Evolutionary conservation across 2,888 invertebrate species (phyloP).

Genomic region (Nymphalis polychloros): DNA sequence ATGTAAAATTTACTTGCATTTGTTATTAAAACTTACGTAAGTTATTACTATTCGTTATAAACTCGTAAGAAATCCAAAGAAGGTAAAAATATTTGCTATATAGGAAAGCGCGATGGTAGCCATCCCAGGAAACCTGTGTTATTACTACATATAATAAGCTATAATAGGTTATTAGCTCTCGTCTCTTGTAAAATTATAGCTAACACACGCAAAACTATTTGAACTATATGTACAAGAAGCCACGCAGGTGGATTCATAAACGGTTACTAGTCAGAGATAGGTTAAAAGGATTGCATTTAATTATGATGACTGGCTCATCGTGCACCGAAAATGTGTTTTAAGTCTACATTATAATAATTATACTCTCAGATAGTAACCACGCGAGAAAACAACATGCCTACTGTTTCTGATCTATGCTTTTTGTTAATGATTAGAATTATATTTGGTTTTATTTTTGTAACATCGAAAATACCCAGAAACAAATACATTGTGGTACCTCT

Average conservation of each 20-base stretch:
- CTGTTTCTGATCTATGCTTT: constrained; percentile 34
- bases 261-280: constrained; percentile 36
- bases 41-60: too few relatives aligned
- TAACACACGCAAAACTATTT: too few relatives aligned
- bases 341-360: constrained; percentile 73
- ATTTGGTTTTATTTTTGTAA: not conserved
- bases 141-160: too few relatives aligned
- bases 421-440: constrained; percentile 39
- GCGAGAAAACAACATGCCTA: constrained; percentile 30
- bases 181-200: not conserved
- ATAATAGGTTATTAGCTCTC: not conserved
- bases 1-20: too few relatives aligned
- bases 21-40: too few relatives aligned
- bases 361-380: constrained; percentile 48
- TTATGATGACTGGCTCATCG: constrained; percentile 69
- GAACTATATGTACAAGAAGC: not conserved
- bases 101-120: too few relatives aligned
- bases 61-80: too few relatives aligned
- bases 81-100: too few relatives aligned
- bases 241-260: constrained; percentile 19
- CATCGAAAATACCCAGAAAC: not conserved
- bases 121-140: too few relatives aligned
- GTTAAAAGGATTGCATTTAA: constrained; percentile 72
- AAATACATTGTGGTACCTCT: too few relatives aligned
- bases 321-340: constrained; percentile 63